phyloP scores from a whole-genome alignment of 2,888 invertebrate genomes.

The Drosophila nr. perissopoda region DNA sequence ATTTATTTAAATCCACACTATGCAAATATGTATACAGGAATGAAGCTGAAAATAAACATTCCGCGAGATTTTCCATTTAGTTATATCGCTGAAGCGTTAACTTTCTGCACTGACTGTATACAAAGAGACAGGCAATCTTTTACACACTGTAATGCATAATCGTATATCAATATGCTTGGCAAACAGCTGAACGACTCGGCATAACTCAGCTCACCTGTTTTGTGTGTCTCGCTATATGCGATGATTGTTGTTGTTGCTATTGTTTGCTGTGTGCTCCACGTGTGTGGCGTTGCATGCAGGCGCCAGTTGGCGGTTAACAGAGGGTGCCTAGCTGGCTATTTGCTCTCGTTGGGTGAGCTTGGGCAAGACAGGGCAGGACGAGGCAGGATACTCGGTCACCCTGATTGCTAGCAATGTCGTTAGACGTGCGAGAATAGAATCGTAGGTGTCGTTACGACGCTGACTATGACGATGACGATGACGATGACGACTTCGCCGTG shows the following conservation, averaged over 20 bases:
- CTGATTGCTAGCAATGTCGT: constrained; percentile 56
- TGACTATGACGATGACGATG: constrained; percentile 19
- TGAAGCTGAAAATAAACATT: background rate
- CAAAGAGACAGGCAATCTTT: background rate
- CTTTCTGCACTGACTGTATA: constrained; percentile 30
- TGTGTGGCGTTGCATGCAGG: constrained; percentile 48
- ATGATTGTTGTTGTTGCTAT: constrained; percentile 42
- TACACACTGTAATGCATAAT: constrained; percentile 25
- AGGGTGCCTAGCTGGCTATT: constrained; percentile 26
- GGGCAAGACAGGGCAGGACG: background rate
- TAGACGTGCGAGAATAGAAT: constrained; percentile 54
- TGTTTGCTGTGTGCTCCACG: constrained; percentile 23
- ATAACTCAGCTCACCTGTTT: constrained; percentile 68
- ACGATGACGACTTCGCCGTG: constrained; percentile 22
- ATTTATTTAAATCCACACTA: background rate
- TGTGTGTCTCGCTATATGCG: constrained; percentile 57
- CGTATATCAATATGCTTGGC: constrained; percentile 53
- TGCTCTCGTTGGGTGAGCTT: constrained; percentile 23
- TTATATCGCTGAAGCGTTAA: constrained; percentile 1
- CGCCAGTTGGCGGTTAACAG: constrained; percentile 52
- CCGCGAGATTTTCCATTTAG: background rate
- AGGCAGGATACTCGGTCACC: constrained; percentile 21
- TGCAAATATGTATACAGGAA: background rate
- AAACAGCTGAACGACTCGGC: constrained; percentile 52
- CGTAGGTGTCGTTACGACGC: constrained; percentile 31